Percentiles rank a stretch among this genome's conserved stretches.
phyloP scores from a whole-genome alignment of 2,797 vertebrate genomes.

The Etheostoma nigrum region DNA sequence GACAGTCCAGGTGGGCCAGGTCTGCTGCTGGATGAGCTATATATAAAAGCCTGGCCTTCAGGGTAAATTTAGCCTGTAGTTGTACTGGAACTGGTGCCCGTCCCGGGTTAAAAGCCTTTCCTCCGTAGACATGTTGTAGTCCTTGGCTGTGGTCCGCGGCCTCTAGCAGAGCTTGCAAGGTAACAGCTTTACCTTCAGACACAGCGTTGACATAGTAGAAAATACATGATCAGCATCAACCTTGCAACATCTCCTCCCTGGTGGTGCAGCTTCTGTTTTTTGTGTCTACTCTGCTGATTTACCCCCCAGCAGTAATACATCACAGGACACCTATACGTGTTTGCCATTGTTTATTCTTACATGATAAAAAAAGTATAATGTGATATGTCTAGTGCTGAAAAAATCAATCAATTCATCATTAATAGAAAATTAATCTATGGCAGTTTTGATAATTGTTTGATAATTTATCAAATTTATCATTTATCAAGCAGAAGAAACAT shows the following conservation, averaged over 20 bases:
- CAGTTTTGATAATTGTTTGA: neutral
- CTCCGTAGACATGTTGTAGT: constrained; percentile 54
- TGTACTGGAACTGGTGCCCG: constrained; percentile 29
- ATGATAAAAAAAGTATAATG: constrained; percentile 3
- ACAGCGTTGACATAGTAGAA: constrained; percentile 35
- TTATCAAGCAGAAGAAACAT: neutral
- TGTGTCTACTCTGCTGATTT: constrained; percentile 40
- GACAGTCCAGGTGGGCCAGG: constrained; percentile 63
- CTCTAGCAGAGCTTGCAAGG: constrained; percentile 55
- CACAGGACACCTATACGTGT: constrained; percentile 1
- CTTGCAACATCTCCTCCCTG: constrained; percentile 54
- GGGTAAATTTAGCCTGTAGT: constrained; percentile 59
- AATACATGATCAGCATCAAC: constrained; percentile 52
- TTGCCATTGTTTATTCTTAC: constrained; percentile 8
- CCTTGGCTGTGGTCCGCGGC: constrained; percentile 54
- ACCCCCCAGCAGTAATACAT: constrained; percentile 17
- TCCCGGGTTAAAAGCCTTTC: constrained; percentile 54
- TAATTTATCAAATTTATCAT: neutral
- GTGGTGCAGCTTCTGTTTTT: constrained; percentile 19
- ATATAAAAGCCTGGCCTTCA: constrained; percentile 34
- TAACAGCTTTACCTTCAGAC: constrained; percentile 61
- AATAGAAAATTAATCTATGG: neutral
- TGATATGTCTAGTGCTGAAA: neutral
- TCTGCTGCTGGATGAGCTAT: constrained; percentile 20
- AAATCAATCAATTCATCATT: neutral